Evolutionary conservation across 2,113 vertebrate genomes (phyloP), one percentile per base, ranked within the genome.

Genomic region (Thymallus thymallus): DNA sequence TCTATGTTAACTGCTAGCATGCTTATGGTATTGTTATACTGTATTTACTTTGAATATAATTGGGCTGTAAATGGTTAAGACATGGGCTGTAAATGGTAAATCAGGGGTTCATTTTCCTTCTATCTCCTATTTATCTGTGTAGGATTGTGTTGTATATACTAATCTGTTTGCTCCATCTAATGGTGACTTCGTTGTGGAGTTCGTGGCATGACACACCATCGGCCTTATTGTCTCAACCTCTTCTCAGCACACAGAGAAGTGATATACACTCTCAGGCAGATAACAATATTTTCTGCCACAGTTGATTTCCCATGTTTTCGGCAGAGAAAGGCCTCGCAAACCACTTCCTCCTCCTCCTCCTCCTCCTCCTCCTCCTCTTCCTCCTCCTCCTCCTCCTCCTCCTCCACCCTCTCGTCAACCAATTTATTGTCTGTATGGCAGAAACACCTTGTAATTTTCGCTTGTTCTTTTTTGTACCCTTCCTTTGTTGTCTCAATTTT

Each of bases 261-360:
- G 86, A 89, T 89, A 87, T 81, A 76, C 81, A 77, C 84, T 88
- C 80, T 88, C 69, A 72, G 71, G 84, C 79, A 85, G 92, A 93
- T 93, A 91, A 90, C 90, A 92, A 92, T 93, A 90, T 88, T 86
- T 80, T 88, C 90, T 90, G 90, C 87, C 88, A 88, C 91, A 89
- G 85, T 90, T 88, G 91, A 93, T 91, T 91, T 87, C 87, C 86
- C 86, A 87, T 87, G 86, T 92, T 91, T 82, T 86, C 89, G 86
- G 86, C 75, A 81, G 77, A 82, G 70, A 79, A 81, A 72, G 81
- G 69, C 79, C 56, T 55, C 51, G 16, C 51, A 55, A 78, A 69
- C 73, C 72, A 74, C 68, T 18, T 69, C 85, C 80, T 83, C 82
- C 45, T 12, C 63, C 77, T 73, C 82, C 46, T 79, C 79, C 75